Evolutionary conservation across 2,113 vertebrate species (phyloP), one percentile per base, ranked within the genome.

Genomic region (Furnarius figulus): DNA sequence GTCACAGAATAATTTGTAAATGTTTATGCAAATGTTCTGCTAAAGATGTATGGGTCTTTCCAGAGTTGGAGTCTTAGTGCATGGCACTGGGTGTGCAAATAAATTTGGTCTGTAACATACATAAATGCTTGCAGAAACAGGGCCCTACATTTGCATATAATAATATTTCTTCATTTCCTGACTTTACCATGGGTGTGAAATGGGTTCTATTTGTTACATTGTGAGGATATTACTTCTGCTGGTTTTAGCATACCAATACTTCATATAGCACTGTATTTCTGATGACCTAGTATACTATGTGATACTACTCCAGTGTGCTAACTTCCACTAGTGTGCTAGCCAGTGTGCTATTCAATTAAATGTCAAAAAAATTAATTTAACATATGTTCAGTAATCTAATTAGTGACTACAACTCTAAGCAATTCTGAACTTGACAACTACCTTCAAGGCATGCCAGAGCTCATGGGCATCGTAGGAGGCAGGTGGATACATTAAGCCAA

Each of bases 401-500:
- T 52, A 93, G 40, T 55, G 56, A 58, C 28, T 67, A 10, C 2
- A 10, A 17, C 30, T 83, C 27, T 52, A 85, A 71, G 40, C 24
- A 78, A 40, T 75, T 84, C 35, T 61, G 46, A 49, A 28, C 82
- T 55, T 37, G 42, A 78, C 46, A 42, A 46, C 35, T 98, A 98
- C 98, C 98, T 98, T 98, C 97, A 98, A 97, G 67, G 98, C 98
- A 30, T 98, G 98, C 98, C 98, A 98, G 71, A 98, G 98, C 80
- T 98, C 98, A 0, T 98, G 98, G 56, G 98, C 98, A 81, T 98
- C 98, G 8, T 97, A 98, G 13, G 87, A 96, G 9, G 98, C 95
- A 8, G 97, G 98, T 28, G 98, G 82, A 59, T 98, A 98, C 97
- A 98, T 98, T 77, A 98, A 96, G 31, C 98, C 98, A 86, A 98